phyloP scores from a whole-genome alignment of 2,888 invertebrate genomes.

The Stenotaenia linearis region DNA sequence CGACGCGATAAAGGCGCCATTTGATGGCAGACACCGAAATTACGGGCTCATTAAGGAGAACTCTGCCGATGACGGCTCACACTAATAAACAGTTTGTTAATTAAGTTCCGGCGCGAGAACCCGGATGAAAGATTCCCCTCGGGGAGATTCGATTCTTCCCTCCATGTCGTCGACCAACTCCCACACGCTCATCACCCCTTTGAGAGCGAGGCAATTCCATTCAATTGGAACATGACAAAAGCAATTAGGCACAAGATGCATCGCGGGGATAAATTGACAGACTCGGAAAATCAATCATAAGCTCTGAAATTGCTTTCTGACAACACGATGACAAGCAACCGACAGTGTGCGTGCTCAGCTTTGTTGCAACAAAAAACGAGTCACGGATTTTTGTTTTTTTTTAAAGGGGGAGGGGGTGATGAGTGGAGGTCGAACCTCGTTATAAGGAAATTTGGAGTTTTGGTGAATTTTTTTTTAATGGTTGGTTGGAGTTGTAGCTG shows the following conservation, averaged over 20 bases:
- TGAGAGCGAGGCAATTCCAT: not conserved
- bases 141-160: not conserved
- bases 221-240: conserved; percentile 9
- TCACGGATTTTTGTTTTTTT: no score
- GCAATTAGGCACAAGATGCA: conserved; percentile 9
- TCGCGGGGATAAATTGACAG: not conserved
- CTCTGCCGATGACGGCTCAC: not conserved
- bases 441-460: no score
- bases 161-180: not conserved
- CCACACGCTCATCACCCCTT: not conserved
- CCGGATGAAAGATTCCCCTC: conserved; percentile 3
- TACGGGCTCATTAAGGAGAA: not conserved
- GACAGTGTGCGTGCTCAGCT: not conserved
- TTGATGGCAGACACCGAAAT: not conserved
- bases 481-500: no score
- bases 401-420: no score
- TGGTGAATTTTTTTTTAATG: no score
- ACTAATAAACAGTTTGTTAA: conserved; percentile 9
- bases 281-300: not conserved
- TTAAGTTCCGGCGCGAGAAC: not conserved
- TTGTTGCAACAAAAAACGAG: no score
- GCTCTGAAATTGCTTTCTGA: not conserved
- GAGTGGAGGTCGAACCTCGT: no score
- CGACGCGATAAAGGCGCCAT: not conserved
- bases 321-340: not conserved